Evolutionary conservation across 2,797 vertebrate species (phyloP).

Genomic region (Acrossocheilus wenchowensis): DNA sequence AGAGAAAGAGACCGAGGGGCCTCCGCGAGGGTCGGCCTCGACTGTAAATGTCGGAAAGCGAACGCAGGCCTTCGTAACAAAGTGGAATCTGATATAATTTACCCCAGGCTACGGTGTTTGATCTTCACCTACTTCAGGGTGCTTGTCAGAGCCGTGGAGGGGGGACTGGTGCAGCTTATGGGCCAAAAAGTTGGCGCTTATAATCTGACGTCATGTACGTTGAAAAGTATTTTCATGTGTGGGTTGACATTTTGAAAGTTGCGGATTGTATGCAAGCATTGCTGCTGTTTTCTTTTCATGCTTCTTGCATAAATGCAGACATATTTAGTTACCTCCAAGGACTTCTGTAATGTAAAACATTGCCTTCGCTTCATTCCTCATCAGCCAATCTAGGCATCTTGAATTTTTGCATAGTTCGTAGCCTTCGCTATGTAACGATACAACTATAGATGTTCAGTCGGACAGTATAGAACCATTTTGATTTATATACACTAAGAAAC

Average conservation of each 20-base stretch:
- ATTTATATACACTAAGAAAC: background rate
- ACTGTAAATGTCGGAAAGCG: conserved; percentile 77
- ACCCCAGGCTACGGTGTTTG: conserved; percentile 74
- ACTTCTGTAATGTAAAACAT: conserved; percentile 41
- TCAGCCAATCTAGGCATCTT: background rate
- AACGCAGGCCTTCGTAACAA: conserved; percentile 73
- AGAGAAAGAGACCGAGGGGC: conserved; percentile 62
- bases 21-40: conserved; percentile 65
- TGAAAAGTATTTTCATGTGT: conserved; percentile 72
- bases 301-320: conserved; percentile 56
- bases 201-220: conserved; percentile 72
- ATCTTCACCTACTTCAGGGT: conserved; percentile 69
- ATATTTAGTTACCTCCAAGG: conserved; percentile 33
- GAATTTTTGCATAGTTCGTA: conserved; percentile 2
- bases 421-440: background rate
- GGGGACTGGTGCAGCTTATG: conserved; percentile 66
- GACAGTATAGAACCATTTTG: background rate
- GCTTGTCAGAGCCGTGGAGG: conserved; percentile 61
- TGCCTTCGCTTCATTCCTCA: conserved; percentile 11
- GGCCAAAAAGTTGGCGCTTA: conserved; percentile 71
- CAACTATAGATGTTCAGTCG: background rate
- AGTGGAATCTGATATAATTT: conserved; percentile 78
- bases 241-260: conserved; percentile 65
- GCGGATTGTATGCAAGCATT: conserved; percentile 47
- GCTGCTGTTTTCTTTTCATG: conserved; percentile 49